Evolutionary conservation across 1,140 invertebrate genomes (phyloP), one percentile per base, ranked within the genome.

Genomic region (Homalodisca vitripennis): DNA sequence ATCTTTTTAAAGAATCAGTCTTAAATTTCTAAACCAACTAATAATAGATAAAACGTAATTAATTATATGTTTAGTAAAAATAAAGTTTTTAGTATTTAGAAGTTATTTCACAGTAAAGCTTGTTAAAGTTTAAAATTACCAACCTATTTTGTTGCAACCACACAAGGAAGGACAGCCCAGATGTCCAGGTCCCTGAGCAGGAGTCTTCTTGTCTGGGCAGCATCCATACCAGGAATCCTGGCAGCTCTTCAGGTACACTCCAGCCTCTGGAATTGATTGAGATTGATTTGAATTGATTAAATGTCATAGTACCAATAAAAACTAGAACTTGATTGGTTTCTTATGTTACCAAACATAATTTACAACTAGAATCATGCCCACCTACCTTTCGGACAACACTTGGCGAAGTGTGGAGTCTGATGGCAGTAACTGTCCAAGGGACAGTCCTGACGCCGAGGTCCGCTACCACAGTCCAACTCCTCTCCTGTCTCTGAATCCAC

Each of bases 401-500:
- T 86, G 55, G 92, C 90, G 75, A 93, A 91, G 72, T 87, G 84
- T n/a, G 87, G 80, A 0, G 90, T 92, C 74, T 91, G 89, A 80
- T 94, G 92, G 79, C 92, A 94, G 77, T 93, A 94, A 75, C 86
- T 90, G 70, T 88, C 89, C 41, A 85, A 82, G 3, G 93, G 93
- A 78, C 94, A 96, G 75, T 90, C 89, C 79, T 88, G 87, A 24
- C 89, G 83, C 73, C 87, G 84, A 3, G 87, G 87, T 1, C 89
- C 90, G 75, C 88, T 91, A 17, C 91, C 91, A 79, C 94, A 97
- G 80, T 92, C 88, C 74, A 91, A 88, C 78, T 95, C 93, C 67
- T 86, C 84, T 2, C 88, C 88, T 31, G 87, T 89, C 3, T 83
- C 80, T 29, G 83, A 81, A 80, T 94, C 89, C 48, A 87, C 77